Evolutionary conservation across 2,113 vertebrate species (phyloP), one percentile per base, ranked within the genome.

Genomic region (Pionites leucogaster): DNA sequence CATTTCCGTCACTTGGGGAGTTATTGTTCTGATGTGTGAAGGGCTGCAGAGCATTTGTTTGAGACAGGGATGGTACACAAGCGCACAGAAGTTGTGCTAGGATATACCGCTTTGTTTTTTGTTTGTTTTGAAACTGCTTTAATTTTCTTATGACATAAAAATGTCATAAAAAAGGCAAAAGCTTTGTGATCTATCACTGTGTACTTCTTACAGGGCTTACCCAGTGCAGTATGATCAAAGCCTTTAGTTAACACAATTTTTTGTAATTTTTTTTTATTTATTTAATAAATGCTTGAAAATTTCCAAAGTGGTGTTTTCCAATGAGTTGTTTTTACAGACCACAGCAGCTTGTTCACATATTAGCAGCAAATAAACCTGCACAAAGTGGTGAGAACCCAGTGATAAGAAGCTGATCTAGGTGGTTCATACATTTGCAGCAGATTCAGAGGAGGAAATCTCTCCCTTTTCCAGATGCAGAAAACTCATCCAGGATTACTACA

Each of bases 11-110:
- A 50, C 78, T 68, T 59, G 0, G 4, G 50, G 64, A 97, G 28
- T 55, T 69, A 49, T 95, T 91, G 74, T 93, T 91, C 86, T 97
- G 67, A n/a, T 92, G 82, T 91, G 78, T 91, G 85, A 84, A 81
- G 41, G 68, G 33, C 95, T 95, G 93, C 20, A 84, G 87, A 85
- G 64, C 69, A 47, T 96, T 92, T 91, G 41, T 81, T 86, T 96
- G 88, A 57, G 25, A 42, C 44, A n/a, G 53, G 17, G 86, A 44
- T 3, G 3, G 12, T 52, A 62, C 63, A 64, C 59, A 88, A 3
- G 13, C 55, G 64, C 60, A 72, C 62, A 88, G 82, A 65, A 3
- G 2, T 37, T 94, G 62, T 79, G 39, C 41, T 41, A 62, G 75
- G 82, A 57, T 28, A 25, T 50, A 31, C 9, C 28, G 13, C 15